Evolutionary conservation across 2,113 vertebrate species (phyloP).

Genomic region (Myotis lucifugus): DNA sequence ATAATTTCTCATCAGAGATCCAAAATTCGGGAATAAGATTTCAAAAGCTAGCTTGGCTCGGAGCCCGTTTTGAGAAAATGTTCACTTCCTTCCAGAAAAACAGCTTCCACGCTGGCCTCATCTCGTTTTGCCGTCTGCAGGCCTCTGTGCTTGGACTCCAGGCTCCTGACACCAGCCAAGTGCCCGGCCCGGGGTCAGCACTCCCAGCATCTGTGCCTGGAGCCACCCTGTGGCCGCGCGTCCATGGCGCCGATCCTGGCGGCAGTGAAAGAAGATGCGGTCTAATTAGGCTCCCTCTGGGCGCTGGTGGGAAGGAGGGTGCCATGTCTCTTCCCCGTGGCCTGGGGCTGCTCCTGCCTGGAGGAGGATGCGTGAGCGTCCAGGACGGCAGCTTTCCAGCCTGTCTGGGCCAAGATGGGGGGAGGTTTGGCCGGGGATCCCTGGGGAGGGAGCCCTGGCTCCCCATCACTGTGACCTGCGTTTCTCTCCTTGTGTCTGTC

Average conservation of each 20-base stretch:
- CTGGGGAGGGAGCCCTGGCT: neutral
- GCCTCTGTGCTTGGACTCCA: neutral
- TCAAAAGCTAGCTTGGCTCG: conserved; percentile 55
- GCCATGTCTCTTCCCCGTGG: conserved; percentile 45
- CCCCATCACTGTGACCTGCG: accelerated
- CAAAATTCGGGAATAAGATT: conserved; percentile 53
- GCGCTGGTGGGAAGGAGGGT: conserved; percentile 17
- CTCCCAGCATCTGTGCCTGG: neutral
- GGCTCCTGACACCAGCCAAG: neutral
- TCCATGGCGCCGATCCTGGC: neutral
- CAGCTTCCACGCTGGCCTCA: neutral
- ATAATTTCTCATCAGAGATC: conserved; percentile 46
- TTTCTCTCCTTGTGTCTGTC: neutral
- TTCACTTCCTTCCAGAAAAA: conserved; percentile 51
- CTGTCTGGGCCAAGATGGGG: neutral
- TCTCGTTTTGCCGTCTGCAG: neutral
- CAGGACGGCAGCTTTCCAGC: neutral
- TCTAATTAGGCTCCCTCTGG: conserved; percentile 50
- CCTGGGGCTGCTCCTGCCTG: conserved; percentile 33
- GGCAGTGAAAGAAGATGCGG: conserved; percentile 29
- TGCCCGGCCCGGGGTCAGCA: accelerated
- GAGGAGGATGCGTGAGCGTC: neutral
- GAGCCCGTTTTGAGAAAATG: conserved; percentile 40
- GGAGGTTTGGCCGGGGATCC: neutral
- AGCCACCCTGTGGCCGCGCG: neutral